These are phyloP conservation scores for Pipistrellus pygmaeus DNA, from an alignment of 2,797 vertebrate genomes.

Conservation along the genomic window DNA sequence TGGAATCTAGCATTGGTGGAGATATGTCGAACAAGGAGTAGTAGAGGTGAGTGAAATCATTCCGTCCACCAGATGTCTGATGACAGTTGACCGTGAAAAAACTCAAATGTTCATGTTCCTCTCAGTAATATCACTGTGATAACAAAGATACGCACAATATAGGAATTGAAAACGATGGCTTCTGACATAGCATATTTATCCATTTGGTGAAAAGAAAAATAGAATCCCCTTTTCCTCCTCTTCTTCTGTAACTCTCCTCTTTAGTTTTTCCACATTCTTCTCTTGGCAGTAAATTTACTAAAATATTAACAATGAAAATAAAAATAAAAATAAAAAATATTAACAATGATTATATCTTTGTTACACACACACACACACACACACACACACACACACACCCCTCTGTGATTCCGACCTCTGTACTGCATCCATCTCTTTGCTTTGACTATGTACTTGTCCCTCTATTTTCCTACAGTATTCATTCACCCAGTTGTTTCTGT, in stretches of 20 bases:
- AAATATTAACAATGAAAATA: not conserved
- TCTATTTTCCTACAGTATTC: not conserved
- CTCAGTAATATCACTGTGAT: not conserved
- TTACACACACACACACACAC: too few species aligned
- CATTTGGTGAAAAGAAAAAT: not conserved
- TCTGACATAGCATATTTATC: not conserved
- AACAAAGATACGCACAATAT: not conserved
- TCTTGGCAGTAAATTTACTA: not conserved
- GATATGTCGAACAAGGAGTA: not conserved
- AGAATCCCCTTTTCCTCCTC: not conserved
- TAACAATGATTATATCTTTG: too few species aligned
- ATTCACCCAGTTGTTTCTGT: not conserved
- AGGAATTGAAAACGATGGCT: not conserved
- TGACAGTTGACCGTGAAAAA: not conserved
- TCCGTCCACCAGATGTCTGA: too few species aligned
- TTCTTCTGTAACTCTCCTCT: not conserved
- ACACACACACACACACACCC: too few species aligned
- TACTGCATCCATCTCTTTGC: not conserved
- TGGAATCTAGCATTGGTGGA: not conserved
- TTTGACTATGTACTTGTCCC: not conserved
- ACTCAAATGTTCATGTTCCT: not conserved
- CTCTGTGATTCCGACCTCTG: not conserved
- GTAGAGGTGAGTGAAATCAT: not conserved
- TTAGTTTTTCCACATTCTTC: not conserved
- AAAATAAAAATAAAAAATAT: too few species aligned